A percentile compares a stretch with the other conserved stretches of the same genome.
phyloP scores from a whole-genome alignment of 2,113 vertebrate species.

The Amazona vittata region DNA sequence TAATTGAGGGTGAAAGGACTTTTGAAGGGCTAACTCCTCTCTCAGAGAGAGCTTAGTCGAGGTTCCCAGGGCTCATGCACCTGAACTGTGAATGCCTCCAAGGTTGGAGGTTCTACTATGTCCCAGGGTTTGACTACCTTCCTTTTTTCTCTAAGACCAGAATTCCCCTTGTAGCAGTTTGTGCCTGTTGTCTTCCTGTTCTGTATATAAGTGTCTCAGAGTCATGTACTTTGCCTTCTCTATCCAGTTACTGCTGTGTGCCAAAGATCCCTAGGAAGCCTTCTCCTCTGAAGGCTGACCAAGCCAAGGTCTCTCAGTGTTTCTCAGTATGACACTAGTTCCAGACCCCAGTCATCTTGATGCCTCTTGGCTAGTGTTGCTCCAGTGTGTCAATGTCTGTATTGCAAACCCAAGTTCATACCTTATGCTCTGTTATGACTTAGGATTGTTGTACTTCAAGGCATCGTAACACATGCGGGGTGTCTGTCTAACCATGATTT shows the following conservation, averaged over 20 bases:
- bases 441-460: not conserved
- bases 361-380: not conserved
- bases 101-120: fast-evolving
- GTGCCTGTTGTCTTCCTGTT: not conserved
- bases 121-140: not conserved
- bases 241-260: not conserved
- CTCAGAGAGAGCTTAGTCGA: not conserved
- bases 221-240: not conserved
- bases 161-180: not conserved
- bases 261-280: not conserved
- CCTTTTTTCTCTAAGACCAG: no score
- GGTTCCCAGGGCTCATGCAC: not conserved
- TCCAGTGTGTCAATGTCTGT: not conserved
- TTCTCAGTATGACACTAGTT: fast-evolving
- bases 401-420: not conserved
- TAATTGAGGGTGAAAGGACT: not conserved
- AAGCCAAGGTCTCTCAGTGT: not conserved
- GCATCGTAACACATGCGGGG: fast-evolving
- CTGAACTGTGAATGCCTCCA: not conserved
- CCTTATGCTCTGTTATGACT: not conserved
- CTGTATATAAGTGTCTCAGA: not conserved
- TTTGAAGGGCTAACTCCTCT: not conserved
- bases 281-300: not conserved
- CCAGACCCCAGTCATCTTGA: not conserved
- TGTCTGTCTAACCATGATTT: not conserved